phyloP scores from a whole-genome alignment of 2,113 vertebrate genomes.

The Ranitomeya imitator region DNA sequence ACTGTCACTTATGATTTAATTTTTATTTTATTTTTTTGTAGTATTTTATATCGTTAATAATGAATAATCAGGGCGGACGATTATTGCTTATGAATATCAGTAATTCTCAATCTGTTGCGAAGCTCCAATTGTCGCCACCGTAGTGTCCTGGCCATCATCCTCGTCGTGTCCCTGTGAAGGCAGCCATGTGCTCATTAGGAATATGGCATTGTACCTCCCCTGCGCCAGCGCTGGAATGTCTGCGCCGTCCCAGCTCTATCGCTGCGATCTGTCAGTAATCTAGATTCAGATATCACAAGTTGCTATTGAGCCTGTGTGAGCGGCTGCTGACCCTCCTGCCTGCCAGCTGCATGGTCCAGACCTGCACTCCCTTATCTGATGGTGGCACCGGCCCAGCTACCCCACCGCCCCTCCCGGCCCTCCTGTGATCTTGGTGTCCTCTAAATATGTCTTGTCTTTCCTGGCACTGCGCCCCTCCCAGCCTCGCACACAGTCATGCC shows the following conservation, averaged over 20 bases:
- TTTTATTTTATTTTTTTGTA: too few relatives aligned
- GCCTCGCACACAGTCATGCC: neutral
- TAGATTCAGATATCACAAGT: constrained; percentile 14
- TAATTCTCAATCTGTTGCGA: neutral
- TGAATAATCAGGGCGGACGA: too few relatives aligned
- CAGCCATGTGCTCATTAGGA: neutral
- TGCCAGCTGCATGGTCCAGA: constrained; percentile 40
- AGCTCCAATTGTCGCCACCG: neutral
- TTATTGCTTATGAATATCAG: neutral
- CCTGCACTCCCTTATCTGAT: constrained; percentile 41
- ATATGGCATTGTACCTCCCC: neutral
- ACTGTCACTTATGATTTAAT: too few relatives aligned
- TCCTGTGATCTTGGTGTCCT: constrained; percentile 43
- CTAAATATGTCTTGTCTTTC: constrained; percentile 3
- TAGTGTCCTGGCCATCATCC: neutral
- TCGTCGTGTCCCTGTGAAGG: neutral
- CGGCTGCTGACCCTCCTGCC: constrained; percentile 4
- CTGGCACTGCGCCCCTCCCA: rapidly evolving
- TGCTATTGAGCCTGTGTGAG: constrained; percentile 3
- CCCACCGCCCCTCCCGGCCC: neutral
- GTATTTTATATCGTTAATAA: too few relatives aligned
- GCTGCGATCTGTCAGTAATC: neutral
- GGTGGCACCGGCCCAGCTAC: constrained; percentile 24
- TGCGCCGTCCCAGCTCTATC: neutral
- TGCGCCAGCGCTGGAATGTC: constrained; percentile 17